Conservation (phyloP, 2,113 vertebrate genomes). For the Caretta caretta region DNA sequence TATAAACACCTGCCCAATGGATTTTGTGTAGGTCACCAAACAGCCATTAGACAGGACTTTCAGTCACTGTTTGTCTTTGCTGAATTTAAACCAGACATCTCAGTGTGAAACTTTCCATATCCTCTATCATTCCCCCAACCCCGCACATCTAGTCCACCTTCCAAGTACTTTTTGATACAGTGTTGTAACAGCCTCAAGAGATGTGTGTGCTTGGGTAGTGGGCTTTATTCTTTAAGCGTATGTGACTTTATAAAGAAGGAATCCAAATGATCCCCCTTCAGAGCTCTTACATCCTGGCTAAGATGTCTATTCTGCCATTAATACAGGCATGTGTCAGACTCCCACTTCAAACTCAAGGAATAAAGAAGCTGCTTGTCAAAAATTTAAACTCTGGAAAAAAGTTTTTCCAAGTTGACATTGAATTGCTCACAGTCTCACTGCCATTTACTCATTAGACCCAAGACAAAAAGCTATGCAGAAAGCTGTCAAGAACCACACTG, state of each 20-base stretch:
- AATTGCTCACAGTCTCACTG: background rate
- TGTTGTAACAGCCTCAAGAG: background rate
- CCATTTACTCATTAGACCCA: background rate
- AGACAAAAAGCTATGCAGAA: background rate
- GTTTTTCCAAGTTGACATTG: background rate
- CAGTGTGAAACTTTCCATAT: background rate
- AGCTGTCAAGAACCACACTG: background rate
- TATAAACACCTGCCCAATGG: accelerated
- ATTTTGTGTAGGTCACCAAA: accelerated
- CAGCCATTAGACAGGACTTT: background rate
- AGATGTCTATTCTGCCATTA: background rate
- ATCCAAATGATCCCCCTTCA: background rate
- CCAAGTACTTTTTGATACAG: background rate
- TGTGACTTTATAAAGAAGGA: background rate
- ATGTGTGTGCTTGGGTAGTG: background rate
- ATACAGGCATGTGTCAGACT: accelerated
- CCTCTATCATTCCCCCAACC: accelerated
- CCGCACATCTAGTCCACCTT: accelerated
- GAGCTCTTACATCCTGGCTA: background rate
- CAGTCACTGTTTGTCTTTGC: background rate
- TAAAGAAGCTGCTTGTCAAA: background rate
- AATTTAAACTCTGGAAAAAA: background rate
- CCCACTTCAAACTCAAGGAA: background rate
- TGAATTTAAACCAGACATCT: background rate
- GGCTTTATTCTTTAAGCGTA: accelerated